Conservation (phyloP, 23 tunicate species). For the Ciona savignyi region DNA sequence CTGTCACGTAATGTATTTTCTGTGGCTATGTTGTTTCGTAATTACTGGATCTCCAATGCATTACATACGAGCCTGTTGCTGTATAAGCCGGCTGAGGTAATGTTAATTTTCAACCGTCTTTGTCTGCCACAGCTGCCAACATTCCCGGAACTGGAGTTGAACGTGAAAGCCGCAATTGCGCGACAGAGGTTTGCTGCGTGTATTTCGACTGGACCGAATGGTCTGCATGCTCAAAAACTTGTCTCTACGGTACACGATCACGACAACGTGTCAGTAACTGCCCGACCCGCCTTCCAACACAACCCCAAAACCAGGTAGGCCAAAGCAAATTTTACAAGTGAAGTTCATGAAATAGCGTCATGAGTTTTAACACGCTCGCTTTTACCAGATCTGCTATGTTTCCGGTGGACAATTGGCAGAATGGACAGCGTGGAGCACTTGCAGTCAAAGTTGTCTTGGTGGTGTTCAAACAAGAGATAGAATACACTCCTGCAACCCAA, state of each 20-base stretch:
- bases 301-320: neutral
- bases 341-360: neutral
- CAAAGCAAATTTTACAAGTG: neutral
- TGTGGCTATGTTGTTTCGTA: neutral
- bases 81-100: too few species aligned
- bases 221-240: conserved; percentile 68
- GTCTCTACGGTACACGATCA: conserved; percentile 39
- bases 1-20: neutral
- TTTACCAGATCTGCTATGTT: conserved; percentile 33
- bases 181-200: conserved; percentile 51
- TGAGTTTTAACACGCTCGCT: neutral
- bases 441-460: conserved; percentile 75
- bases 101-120: too few species aligned
- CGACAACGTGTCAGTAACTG: conserved; percentile 21
- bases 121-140: conserved; percentile 1
- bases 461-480: conserved; percentile 38
- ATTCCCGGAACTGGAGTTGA: neutral
- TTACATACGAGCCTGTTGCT: neutral
- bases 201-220: conserved; percentile 62
- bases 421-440: conserved; percentile 58
- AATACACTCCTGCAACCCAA: conserved; percentile 38
- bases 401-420: conserved; percentile 33
- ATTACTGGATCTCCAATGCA: neutral
- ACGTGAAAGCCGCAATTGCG: conserved; percentile 32
- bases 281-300: neutral